These are phyloP conservation scores for Sinocyclocheilus grahami DNA, from an alignment of 2,113 vertebrate species.

Conservation along the genomic window DNA sequence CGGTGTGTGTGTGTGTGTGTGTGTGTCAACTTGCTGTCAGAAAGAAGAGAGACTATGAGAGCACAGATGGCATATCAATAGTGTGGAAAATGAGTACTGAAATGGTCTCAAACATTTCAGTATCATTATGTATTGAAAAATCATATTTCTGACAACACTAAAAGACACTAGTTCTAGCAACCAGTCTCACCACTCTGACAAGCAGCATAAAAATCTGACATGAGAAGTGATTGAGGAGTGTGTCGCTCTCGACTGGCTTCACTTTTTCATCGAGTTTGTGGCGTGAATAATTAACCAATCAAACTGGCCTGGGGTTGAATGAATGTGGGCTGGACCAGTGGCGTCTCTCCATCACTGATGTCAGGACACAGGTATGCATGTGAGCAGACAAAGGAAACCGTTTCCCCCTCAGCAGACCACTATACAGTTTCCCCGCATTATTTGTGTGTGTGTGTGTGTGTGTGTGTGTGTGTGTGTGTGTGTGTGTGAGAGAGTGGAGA, in stretches of 20 bases:
- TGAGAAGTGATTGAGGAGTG: too few relatives aligned
- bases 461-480: not conserved
- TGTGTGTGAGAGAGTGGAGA: too few relatives aligned
- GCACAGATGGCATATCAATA: not conserved
- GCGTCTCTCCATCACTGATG: constrained; percentile 60
- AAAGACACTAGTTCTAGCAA: not conserved
- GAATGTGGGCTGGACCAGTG: constrained; percentile 44
- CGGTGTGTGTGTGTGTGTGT: not conserved
- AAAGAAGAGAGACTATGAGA: not conserved
- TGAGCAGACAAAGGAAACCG: constrained; percentile 55
- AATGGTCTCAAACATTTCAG: not conserved
- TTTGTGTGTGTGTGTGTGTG: not conserved
- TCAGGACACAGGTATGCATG: constrained; percentile 65
- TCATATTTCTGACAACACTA: not conserved
- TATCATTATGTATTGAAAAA: not conserved
- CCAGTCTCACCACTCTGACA: too few relatives aligned
- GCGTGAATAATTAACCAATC: not conserved
- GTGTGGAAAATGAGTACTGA: not conserved
- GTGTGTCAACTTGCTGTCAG: not conserved
- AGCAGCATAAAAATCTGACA: too few relatives aligned
- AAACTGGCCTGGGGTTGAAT: not conserved
- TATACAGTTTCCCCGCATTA: constrained; percentile 14
- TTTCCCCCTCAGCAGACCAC: constrained; percentile 55
- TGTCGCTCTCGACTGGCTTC: too few relatives aligned
- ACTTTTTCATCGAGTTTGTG: too few relatives aligned